These are phyloP conservation scores for Trichoplusia ni DNA, from an alignment of 1,140 invertebrate species.

Conservation along the genomic window DNA sequence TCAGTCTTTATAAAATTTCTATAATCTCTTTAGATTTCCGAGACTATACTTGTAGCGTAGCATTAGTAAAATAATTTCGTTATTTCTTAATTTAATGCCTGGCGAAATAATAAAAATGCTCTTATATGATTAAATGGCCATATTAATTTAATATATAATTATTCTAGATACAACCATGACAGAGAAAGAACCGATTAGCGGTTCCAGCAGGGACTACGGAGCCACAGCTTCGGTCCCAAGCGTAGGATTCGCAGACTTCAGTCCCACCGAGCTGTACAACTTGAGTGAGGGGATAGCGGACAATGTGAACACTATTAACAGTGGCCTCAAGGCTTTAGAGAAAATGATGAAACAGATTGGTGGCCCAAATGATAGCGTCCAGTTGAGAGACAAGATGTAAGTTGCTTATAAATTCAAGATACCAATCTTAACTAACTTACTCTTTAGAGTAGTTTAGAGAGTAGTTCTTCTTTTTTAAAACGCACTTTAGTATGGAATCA, in stretches of 20 bases:
- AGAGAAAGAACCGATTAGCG: constrained; percentile 68
- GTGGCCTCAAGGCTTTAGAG: constrained; percentile 86
- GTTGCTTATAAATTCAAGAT: constrained; percentile 27
- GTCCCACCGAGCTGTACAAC: constrained; percentile 88
- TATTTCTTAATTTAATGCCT: too few relatives aligned
- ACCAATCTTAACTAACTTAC: neutral
- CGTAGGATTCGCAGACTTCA: constrained; percentile 85
- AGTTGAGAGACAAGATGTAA: constrained; percentile 74
- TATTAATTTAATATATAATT: neutral
- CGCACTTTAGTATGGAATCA: too few relatives aligned
- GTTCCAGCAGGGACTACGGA: constrained; percentile 80
- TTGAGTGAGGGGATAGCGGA: constrained; percentile 89
- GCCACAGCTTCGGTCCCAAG: constrained; percentile 81
- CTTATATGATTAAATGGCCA: too few relatives aligned
- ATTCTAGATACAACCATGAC: constrained; percentile 59
- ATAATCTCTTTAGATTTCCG: too few relatives aligned
- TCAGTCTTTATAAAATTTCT: too few relatives aligned
- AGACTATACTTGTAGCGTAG: too few relatives aligned
- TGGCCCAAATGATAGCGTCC: constrained; percentile 85
- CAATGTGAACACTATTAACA: constrained; percentile 90
- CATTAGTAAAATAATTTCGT: too few relatives aligned
- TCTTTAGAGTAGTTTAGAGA: too few relatives aligned
- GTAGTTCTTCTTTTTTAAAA: too few relatives aligned
- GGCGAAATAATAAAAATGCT: too few relatives aligned
- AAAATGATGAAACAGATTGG: constrained; percentile 89